Conservation (phyloP, 2,888 invertebrate species). For the Phyllotreta cruciferae region DNA sequence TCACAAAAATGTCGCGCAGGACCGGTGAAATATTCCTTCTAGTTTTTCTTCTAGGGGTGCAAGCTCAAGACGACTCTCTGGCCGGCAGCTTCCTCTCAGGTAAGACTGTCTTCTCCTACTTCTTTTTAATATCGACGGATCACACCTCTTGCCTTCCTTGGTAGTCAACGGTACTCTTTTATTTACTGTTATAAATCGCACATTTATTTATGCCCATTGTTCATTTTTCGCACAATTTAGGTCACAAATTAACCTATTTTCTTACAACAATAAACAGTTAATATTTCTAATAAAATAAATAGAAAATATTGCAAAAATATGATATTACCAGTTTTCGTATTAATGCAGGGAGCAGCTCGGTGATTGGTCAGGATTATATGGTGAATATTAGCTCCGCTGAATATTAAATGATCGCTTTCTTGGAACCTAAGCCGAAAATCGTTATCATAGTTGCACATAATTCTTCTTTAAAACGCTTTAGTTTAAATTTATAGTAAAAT, state of each 20-base stretch:
- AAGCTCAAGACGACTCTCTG: constrained; percentile 76
- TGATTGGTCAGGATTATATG: too few species aligned
- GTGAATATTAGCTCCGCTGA: too few species aligned
- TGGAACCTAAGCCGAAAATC: too few species aligned
- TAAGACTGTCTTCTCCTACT: constrained; percentile 53
- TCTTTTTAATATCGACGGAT: constrained; percentile 30
- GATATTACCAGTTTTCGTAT: too few species aligned
- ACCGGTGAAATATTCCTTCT: constrained; percentile 45
- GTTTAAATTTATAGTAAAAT: too few species aligned
- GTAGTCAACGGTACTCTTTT: constrained; percentile 35
- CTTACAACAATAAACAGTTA: too few species aligned
- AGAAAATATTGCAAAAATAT: too few species aligned
- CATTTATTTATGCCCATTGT: constrained; percentile 24
- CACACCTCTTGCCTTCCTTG: constrained; percentile 36
- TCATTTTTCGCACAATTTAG: constrained; percentile 20
- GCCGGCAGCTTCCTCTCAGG: constrained; percentile 85
- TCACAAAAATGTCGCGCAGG: constrained; percentile 42
- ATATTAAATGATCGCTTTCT: too few species aligned
- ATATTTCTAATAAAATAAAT: too few species aligned
- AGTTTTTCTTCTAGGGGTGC: constrained; percentile 50
- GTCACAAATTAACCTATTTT: constrained; percentile 2
- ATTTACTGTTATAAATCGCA: constrained; percentile 39
- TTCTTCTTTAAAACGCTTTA: too few species aligned
- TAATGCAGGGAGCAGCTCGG: too few species aligned
- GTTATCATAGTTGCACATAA: too few species aligned